Base-by-base conservation (phyloP, 2,797 vertebrate species). In the Periophthalmus magnuspinnatus region DNA sequence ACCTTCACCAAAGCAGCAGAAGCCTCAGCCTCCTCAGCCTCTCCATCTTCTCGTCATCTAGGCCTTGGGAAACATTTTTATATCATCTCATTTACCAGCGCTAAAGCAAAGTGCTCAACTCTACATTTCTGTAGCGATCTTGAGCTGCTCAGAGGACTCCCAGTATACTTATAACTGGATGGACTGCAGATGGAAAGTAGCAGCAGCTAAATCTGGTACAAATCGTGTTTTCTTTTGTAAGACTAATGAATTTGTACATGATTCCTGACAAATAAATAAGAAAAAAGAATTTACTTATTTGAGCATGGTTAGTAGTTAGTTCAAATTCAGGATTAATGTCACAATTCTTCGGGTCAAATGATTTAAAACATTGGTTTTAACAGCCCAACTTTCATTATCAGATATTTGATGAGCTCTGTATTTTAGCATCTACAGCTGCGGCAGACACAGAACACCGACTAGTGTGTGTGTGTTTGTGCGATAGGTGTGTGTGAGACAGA, bases 401-500 rank as follows among this genome's bases (percentile, higher is more conserved):
- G 41, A 45, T 5, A 45, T 45, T 14, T 13, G 41, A 45, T 5
- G 41, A 45, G 41, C 41, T 52, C 6, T 21, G 7, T 52, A n/a
- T 50, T 50, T n/a, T 7, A 50, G 48, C 48, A n/a, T 50, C 50
- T 50, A 50, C 17, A 19, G 47, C 17, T 50, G 48, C 19, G 17
- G 2, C 48, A 50, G 48, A 50, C 38, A 11, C 48, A 50, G 48
- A 50, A 16, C 11, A 13, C 13, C 11, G 41, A 45, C 41, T 2
- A n/a, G 24, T 14, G 54, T n/a, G n/a, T 36, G 36, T 69, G 60
- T 59, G 41, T 50, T n/a, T 32, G 32, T 67, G 33, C 33, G 17
- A 45, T 45, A 45, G 41, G 34, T 41, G 19, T 32, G 33, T 67
- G 34, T 21, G 21, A 28, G 28, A 28, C 28, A 28, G 28, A 28